Conservation (phyloP, 1,140 invertebrate species). For the Arctopsyche grandis region DNA sequence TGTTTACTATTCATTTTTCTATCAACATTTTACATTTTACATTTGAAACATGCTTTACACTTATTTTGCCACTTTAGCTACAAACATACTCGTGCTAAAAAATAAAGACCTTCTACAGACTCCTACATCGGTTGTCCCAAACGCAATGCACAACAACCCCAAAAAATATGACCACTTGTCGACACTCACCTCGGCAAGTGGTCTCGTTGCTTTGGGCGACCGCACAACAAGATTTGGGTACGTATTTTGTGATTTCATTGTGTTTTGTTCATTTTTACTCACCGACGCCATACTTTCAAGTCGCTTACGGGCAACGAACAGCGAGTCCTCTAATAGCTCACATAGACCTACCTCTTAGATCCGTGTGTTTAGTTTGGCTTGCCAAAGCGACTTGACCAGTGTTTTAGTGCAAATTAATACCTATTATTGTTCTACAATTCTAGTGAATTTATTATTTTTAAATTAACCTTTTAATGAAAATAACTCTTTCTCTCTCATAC, state of each 20-base stretch:
- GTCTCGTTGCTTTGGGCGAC: slow-evolving; percentile 22
- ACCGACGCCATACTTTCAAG: slow-evolving; percentile 35
- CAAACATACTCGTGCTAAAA: slow-evolving; percentile 49
- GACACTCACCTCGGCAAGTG: neutral
- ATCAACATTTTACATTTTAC: slow-evolving; percentile 42
- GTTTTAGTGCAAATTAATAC: slow-evolving; percentile 27
- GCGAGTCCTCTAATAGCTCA: neutral
- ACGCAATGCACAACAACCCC: neutral
- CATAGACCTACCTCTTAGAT: slow-evolving; percentile 17
- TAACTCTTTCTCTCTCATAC: slow-evolving; percentile 43
- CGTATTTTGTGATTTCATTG: slow-evolving; percentile 53
- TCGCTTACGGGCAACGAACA: slow-evolving; percentile 21
- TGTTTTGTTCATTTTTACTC: slow-evolving; percentile 44
- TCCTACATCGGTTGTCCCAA: slow-evolving; percentile 24
- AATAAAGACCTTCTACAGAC: slow-evolving; percentile 24
- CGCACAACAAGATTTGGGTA: slow-evolving; percentile 48
- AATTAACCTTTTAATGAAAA: slow-evolving; percentile 37
- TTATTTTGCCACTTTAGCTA: slow-evolving; percentile 46
- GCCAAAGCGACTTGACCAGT: slow-evolving; percentile 34
- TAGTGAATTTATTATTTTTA: slow-evolving; percentile 41
- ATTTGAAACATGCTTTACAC: slow-evolving; percentile 45
- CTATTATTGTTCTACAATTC: slow-evolving; percentile 29
- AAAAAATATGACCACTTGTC: neutral
- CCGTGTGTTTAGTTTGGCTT: slow-evolving; percentile 1
- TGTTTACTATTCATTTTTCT: slow-evolving; percentile 26